These are phyloP conservation scores for Abramis brama DNA, from an alignment of 2,113 vertebrate species.

Conservation along the genomic window DNA sequence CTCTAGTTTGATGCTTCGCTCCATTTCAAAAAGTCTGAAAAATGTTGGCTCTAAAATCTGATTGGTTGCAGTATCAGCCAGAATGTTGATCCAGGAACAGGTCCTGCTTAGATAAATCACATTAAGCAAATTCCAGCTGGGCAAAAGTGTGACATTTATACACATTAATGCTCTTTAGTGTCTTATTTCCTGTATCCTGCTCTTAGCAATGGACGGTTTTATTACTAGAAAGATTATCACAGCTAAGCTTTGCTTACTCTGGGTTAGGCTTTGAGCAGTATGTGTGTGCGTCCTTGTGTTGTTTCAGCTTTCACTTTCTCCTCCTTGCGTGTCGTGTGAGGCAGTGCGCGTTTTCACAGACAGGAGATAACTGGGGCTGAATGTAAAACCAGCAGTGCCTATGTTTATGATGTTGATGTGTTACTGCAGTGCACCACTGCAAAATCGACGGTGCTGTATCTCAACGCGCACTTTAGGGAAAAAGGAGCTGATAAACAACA, in stretches of 20 bases:
- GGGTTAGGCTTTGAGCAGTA: slow-evolving; percentile 3
- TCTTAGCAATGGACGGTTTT: neutral
- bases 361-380: slow-evolving; percentile 14
- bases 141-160: slow-evolving; percentile 11
- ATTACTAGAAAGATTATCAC: neutral
- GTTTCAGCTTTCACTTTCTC: slow-evolving; percentile 54
- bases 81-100: neutral
- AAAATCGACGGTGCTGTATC: slow-evolving; percentile 28
- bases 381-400: slow-evolving; percentile 60
- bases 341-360: neutral
- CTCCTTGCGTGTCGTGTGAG: neutral
- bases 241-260: slow-evolving; percentile 22
- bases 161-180: slow-evolving; percentile 9
- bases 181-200: slow-evolving; percentile 15
- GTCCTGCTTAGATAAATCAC: neutral
- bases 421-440: slow-evolving; percentile 46
- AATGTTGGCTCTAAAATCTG: neutral
- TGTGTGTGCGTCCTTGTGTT: slow-evolving; percentile 28
- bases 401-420: slow-evolving; percentile 29
- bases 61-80: neutral
- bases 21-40: neutral
- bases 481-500: slow-evolving; percentile 47
- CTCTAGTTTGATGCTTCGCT: neutral
- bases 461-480: slow-evolving; percentile 37
- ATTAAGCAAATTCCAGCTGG: neutral